Evolutionary conservation across 2,113 vertebrate genomes (phyloP).

Genomic region (Hepsetus odoe): DNA sequence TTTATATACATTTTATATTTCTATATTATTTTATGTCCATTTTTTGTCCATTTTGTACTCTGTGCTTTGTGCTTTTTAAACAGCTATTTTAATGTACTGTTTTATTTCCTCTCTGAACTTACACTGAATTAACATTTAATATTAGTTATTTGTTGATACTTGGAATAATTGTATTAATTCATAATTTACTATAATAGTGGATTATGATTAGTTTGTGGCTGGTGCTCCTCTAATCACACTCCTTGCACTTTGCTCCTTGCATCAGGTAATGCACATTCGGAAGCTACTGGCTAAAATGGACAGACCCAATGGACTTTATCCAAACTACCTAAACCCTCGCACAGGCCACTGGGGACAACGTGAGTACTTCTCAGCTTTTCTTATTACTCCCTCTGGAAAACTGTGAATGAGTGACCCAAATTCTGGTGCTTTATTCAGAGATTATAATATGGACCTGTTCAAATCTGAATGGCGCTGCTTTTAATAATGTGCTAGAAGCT

Average conservation of each 20-base stretch:
- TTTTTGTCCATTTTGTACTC: no score
- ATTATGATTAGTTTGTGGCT: neutral
- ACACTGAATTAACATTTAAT: no score
- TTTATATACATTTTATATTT: neutral
- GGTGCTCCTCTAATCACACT: neutral
- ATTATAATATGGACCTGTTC: neutral
- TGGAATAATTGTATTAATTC: no score
- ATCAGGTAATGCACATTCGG: constrained; percentile 97
- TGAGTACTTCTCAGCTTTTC: constrained; percentile 77
- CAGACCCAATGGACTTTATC: constrained; percentile 96
- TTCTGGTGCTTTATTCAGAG: neutral
- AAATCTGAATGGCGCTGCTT: neutral
- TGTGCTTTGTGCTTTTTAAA: no score
- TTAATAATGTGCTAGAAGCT: neutral
- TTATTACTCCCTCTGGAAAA: constrained; percentile 1
- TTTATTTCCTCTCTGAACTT: no score
- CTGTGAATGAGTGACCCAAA: neutral
- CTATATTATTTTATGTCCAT: neutral
- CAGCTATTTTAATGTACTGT: no score
- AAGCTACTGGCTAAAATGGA: constrained; percentile 99
- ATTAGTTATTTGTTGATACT: no score
- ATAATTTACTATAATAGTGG: no score
- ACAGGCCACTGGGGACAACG: constrained; percentile 98
- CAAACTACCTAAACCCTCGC: constrained; percentile 97
- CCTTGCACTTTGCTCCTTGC: neutral